Evolutionary conservation across 2,888 invertebrate species (phyloP), one percentile per base, ranked within the genome.

Genomic region (Caenorhabditis afra): DNA sequence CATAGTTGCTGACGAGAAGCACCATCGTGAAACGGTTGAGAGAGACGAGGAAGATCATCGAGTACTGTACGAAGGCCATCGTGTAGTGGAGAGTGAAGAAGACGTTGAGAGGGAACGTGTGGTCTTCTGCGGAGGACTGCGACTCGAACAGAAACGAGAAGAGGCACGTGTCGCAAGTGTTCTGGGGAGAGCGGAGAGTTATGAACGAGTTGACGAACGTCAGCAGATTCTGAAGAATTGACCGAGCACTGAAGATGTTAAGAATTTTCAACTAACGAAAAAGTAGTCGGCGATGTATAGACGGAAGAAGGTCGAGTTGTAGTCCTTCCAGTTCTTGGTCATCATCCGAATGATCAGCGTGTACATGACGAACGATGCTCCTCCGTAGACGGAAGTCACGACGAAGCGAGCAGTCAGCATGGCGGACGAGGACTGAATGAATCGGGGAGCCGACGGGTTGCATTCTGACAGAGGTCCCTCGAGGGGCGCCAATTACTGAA

Each of bases 201-300:
- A 81, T 53, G 59, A 73, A 73, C 12, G 73, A 68, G 55, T 81
- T 81, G 49, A 77, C 35, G 45, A 77, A 81, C 14, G 77, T 77
- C 7, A 81, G 1, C 11, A 76, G 14, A 23, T 81, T 81, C 81
- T 81, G 55, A 55, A 75, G 41, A 35, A 7, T 14, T 29, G 5
- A 39, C 14, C 7, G 16, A n/a, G n/a, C 14, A 12, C 29, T 47
- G 20, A 23, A 29, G 22, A 37, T 7, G n/a, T n/a, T n/a, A n/a
- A n/a, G n/a, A 10, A 37, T 7, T 29, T 3, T 29, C 29, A 29
- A 70, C 70, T 70, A 45, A 71, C 71, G 20, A 71, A 62, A 20
- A 44, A 22, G 23, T 55, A 71, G 16, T 71, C 71, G 37, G 57
- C 62, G 39, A 62, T 71, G 49, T 57, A 71, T 0, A 71, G 12